Conservation (phyloP, 1,140 invertebrate genomes). For the Drosophila serrata region DNA sequence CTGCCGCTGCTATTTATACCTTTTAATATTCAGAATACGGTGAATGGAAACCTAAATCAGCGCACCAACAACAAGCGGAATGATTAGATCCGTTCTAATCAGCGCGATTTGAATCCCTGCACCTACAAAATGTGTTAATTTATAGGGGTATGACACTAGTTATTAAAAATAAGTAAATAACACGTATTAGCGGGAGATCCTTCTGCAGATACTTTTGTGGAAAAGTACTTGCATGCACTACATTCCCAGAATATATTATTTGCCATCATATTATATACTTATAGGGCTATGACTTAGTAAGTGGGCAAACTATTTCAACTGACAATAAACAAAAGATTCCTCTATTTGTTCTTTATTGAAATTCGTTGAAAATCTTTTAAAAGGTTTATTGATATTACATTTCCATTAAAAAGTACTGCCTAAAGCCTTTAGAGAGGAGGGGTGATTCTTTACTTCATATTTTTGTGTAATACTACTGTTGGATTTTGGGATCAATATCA, state of each 20-base stretch:
- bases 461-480: background rate
- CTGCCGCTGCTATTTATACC: conserved; percentile 57
- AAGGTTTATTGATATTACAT: background rate
- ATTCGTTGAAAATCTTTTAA: too few relatives aligned
- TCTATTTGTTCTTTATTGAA: too few relatives aligned
- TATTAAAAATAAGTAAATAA: background rate
- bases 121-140: background rate
- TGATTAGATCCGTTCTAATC: conserved; percentile 46
- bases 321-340: too few relatives aligned
- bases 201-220: background rate
- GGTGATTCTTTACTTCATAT: too few relatives aligned
- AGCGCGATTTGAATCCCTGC: conserved; percentile 14
- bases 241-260: too few relatives aligned
- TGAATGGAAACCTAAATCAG: conserved; percentile 40
- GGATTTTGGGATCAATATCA: conserved; percentile 22
- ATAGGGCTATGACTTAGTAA: too few relatives aligned
- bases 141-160: background rate
- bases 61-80: conserved; percentile 13
- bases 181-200: too few relatives aligned
- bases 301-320: too few relatives aligned
- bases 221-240: too few relatives aligned
- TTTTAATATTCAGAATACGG: conserved; percentile 19
- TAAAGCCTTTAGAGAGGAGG: too few relatives aligned
- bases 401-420: too few relatives aligned
- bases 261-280: too few relatives aligned